phyloP scores from a whole-genome alignment of 2,797 vertebrate genomes.

The Silurus aristotelis region DNA sequence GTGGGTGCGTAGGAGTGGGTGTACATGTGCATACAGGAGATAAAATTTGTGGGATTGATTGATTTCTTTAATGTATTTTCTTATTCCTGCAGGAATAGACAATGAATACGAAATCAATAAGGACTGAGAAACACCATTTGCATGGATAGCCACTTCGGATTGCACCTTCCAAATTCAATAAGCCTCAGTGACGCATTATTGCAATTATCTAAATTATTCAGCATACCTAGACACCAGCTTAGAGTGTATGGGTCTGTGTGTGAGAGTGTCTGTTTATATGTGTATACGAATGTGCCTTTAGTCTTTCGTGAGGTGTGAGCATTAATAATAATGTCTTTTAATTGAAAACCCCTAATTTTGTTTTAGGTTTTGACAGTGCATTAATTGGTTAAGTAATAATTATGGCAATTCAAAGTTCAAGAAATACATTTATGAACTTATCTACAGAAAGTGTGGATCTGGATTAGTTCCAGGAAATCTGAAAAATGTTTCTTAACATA shows the following conservation, averaged over 20 bases:
- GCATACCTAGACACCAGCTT: constrained; percentile 2
- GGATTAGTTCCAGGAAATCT: too few relatives aligned
- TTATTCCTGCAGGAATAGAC: constrained; percentile 56
- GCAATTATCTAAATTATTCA: constrained; percentile 52
- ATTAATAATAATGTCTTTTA: not conserved
- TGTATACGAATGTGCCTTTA: not conserved
- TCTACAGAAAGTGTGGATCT: too few relatives aligned
- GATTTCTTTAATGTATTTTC: constrained; percentile 55
- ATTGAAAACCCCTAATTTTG: not conserved
- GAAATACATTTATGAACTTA: too few relatives aligned
- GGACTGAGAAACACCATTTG: constrained; percentile 37
- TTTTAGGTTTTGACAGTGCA: not conserved
- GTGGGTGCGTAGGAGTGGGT: not conserved
- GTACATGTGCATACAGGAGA: constrained; percentile 24
- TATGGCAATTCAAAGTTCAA: not conserved
- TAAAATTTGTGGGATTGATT: constrained; percentile 52
- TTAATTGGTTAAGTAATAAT: not conserved
- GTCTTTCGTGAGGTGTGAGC: not conserved
- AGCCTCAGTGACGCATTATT: constrained; percentile 50
- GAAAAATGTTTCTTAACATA: not conserved
- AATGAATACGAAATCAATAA: constrained; percentile 56
- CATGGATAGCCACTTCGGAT: constrained; percentile 38
- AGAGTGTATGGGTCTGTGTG: constrained; percentile 4
- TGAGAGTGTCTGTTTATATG: not conserved
- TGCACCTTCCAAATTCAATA: constrained; percentile 54